Conservation (phyloP, 2,113 vertebrate genomes). For the Lathamus discolor region DNA sequence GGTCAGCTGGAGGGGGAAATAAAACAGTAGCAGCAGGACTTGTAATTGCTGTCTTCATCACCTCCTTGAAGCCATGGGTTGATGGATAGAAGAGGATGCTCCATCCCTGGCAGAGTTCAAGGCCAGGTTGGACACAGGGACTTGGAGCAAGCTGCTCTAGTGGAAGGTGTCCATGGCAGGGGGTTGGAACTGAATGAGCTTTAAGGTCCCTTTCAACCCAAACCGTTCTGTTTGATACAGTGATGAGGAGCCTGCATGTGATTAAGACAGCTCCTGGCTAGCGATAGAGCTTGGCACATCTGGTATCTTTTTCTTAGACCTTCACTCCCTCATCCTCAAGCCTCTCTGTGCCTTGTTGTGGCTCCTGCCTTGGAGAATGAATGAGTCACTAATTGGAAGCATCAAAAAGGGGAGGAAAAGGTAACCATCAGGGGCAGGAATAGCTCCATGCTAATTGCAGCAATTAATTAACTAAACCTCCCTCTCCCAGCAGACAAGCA, state of each 20-base stretch:
- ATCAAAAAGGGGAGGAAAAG: neutral
- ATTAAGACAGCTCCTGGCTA: neutral
- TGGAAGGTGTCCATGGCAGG: neutral
- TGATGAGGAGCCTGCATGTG: neutral
- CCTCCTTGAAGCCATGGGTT: neutral
- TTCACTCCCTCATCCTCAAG: neutral
- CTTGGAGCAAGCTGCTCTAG: neutral
- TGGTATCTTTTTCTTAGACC: neutral
- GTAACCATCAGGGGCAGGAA: neutral
- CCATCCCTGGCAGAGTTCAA: neutral
- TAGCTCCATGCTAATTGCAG: constrained; percentile 34
- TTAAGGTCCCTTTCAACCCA: neutral
- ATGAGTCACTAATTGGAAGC: neutral
- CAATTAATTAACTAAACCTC: constrained; percentile 44
- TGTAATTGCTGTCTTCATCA: neutral
- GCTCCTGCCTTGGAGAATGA: neutral
- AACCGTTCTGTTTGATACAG: neutral
- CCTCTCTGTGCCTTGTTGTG: neutral
- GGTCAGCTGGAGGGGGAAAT: neutral
- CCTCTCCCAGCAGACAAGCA: constrained; percentile 1
- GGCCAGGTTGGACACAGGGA: neutral
- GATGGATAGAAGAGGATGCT: neutral
- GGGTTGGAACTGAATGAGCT: neutral
- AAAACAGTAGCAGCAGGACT: neutral
- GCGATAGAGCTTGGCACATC: neutral